Conservation (phyloP, 2,797 vertebrate genomes). For the Fistularia commersonii region DNA sequence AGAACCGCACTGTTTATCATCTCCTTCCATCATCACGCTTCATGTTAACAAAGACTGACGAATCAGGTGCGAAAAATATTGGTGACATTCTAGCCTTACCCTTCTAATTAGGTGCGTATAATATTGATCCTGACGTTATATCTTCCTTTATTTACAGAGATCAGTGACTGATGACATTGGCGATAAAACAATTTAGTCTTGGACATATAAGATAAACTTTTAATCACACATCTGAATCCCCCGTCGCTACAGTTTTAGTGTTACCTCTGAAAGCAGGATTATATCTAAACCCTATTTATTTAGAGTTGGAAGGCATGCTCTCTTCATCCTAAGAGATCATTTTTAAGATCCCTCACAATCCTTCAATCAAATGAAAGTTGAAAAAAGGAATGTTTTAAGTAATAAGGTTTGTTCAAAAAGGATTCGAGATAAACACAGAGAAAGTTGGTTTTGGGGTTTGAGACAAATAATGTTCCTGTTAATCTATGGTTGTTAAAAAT, state of each 20-base stretch:
- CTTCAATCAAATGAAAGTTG: too few relatives aligned
- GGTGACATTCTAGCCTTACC: constrained; percentile 23
- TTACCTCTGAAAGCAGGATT: too few relatives aligned
- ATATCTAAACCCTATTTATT: too few relatives aligned
- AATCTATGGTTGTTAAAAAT: too few relatives aligned
- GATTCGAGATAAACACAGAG: too few relatives aligned
- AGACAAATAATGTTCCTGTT: too few relatives aligned
- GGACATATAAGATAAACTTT: not conserved
- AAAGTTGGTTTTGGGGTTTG: too few relatives aligned
- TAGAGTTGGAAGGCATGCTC: too few relatives aligned
- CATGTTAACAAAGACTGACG: constrained; percentile 55
- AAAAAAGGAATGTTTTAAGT: too few relatives aligned
- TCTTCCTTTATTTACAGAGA: constrained; percentile 17
- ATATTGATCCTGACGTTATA: constrained; percentile 23
- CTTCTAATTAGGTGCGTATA: constrained; percentile 51
- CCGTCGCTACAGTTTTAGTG: not conserved
- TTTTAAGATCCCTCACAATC: too few relatives aligned
- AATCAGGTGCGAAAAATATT: constrained; percentile 57
- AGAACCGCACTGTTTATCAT: constrained; percentile 51
- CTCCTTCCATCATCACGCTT: constrained; percentile 48
- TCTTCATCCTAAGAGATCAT: too few relatives aligned
- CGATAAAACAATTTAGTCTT: constrained; percentile 6
- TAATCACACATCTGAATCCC: not conserved
- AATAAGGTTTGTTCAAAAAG: too few relatives aligned
- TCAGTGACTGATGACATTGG: not conserved